These are phyloP conservation scores for Drosophila aldrichi DNA, from an alignment of 2,888 invertebrate species.

Conservation along the genomic window DNA sequence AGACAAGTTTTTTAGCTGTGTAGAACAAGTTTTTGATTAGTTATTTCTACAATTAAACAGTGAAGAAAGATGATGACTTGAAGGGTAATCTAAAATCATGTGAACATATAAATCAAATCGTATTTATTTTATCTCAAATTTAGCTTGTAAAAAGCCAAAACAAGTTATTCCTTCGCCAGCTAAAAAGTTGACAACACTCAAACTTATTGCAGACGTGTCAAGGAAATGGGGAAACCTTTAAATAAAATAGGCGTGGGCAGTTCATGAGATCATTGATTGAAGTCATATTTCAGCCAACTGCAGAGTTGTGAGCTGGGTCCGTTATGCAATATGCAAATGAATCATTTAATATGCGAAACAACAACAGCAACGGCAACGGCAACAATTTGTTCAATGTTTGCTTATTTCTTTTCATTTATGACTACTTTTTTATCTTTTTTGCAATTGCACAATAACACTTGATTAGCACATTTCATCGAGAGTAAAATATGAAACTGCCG, in stretches of 20 bases:
- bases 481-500: slow-evolving; percentile 16
- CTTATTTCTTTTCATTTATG: slow-evolving; percentile 1
- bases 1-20: neutral
- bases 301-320: slow-evolving; percentile 11
- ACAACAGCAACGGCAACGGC: neutral
- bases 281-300: slow-evolving; percentile 58
- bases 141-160: slow-evolving; percentile 2
- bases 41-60: neutral
- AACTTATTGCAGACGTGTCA: slow-evolving; percentile 6
- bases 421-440: slow-evolving; percentile 7
- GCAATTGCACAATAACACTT: slow-evolving; percentile 56
- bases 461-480: slow-evolving; percentile 46
- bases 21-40: neutral
- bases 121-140: neutral
- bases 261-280: slow-evolving; percentile 60
- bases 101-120: no score
- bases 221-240: slow-evolving; percentile 16
- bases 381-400: slow-evolving; percentile 36
- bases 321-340: slow-evolving; percentile 68
- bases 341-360: slow-evolving; percentile 45
- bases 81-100: neutral
- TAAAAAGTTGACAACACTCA: slow-evolving; percentile 1
- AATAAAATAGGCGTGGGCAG: slow-evolving; percentile 58
- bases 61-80: neutral
- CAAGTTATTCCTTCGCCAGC: neutral